phyloP scores from a whole-genome alignment of 2,888 invertebrate species.

The Hipparchia semele region DNA sequence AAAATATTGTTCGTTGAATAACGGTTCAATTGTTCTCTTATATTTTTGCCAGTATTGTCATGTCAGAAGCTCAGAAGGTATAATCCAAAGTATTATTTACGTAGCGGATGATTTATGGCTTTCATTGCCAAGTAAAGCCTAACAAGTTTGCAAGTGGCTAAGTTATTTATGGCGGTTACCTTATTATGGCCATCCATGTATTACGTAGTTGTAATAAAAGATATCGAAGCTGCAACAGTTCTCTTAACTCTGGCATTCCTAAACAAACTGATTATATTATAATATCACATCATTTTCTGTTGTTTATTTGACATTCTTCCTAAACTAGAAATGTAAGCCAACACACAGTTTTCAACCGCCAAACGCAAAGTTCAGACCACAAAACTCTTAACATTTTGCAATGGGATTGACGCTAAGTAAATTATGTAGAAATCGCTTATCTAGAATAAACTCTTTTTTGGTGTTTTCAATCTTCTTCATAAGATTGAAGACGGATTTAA shows the following conservation, averaged over 20 bases:
- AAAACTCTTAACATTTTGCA: no score
- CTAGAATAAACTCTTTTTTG: background rate
- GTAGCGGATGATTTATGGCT: background rate
- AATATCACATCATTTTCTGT: no score
- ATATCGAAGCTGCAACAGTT: background rate
- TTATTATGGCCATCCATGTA: no score
- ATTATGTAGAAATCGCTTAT: background rate
- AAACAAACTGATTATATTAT: no score
- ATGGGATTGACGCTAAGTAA: background rate
- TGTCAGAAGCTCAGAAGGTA: background rate
- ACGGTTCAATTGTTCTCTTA: background rate
- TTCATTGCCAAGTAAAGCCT: background rate
- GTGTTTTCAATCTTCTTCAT: background rate
- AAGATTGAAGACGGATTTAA: background rate
- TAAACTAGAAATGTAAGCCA: no score
- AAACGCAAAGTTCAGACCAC: no score
- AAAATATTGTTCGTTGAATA: background rate
- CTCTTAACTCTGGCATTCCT: background rate
- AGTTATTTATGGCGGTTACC: background rate
- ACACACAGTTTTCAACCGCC: no score
- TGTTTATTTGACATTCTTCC: no score
- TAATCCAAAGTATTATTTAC: background rate
- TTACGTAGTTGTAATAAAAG: background rate
- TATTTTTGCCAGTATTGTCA: background rate
- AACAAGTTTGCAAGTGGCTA: slow-evolving; percentile 1